A percentile compares a stretch with the other conserved stretches of the same genome.
phyloP scores from a whole-genome alignment of 92 coral and sea anemone species.

The Porites rus region DNA sequence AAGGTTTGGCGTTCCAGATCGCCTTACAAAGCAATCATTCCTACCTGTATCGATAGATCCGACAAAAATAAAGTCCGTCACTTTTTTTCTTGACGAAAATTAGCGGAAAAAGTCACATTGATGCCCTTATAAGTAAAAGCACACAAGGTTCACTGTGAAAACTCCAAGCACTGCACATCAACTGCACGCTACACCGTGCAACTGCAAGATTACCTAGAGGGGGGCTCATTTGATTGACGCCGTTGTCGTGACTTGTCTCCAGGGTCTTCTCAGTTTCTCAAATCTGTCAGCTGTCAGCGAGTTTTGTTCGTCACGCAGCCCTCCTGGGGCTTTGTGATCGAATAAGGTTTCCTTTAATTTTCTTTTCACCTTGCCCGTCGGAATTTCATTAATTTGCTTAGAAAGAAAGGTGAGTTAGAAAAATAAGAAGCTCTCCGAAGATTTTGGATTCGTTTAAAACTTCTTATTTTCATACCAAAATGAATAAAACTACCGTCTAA shows the following conservation, averaged over 20 bases:
- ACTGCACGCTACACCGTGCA: background rate
- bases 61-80: slow-evolving; percentile 41
- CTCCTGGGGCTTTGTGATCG: background rate
- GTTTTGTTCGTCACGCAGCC: too few species aligned
- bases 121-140: background rate
- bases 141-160: background rate
- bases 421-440: too few species aligned
- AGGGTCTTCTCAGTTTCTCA: background rate
- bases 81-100: slow-evolving; percentile 28
- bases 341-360: too few species aligned
- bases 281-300: too few species aligned
- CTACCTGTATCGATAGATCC: slow-evolving; percentile 52
- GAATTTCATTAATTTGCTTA: too few species aligned
- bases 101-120: slow-evolving; percentile 3
- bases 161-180: background rate
- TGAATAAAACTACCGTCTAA: too few species aligned
- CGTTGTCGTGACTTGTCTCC: background rate
- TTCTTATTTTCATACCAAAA: too few species aligned
- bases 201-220: slow-evolving; percentile 2
- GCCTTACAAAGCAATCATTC: slow-evolving; percentile 43
- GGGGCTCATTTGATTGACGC: slow-evolving; percentile 7
- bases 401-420: too few species aligned
- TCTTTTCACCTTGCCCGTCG: too few species aligned
- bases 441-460: too few species aligned
- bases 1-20: slow-evolving; percentile 45